phyloP scores from a whole-genome alignment of 1,140 invertebrate species.

The Mizuhopecten yessoensis region DNA sequence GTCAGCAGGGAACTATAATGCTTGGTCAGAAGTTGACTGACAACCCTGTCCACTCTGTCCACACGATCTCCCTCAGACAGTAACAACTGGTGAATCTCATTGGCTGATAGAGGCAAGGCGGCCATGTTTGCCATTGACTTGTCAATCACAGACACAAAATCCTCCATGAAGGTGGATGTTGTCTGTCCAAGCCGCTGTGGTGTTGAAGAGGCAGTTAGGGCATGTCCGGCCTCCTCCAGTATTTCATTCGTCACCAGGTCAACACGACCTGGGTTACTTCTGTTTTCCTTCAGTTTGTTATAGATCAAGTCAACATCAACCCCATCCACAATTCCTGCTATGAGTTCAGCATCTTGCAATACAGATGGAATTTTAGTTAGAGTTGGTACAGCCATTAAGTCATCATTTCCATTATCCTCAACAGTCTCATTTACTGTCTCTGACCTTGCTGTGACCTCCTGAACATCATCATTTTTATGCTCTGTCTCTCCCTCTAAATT shows the following conservation, averaged over 20 bases:
- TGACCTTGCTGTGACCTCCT: neutral
- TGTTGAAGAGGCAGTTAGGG: neutral
- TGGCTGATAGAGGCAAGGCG: slow-evolving; percentile 55
- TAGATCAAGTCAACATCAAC: slow-evolving; percentile 67
- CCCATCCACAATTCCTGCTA: slow-evolving; percentile 67
- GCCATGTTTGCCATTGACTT: slow-evolving; percentile 59
- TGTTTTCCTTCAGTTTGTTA: slow-evolving; percentile 68
- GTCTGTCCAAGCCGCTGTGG: neutral
- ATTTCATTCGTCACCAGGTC: slow-evolving; percentile 74
- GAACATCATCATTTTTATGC: neutral
- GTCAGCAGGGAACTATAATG: slow-evolving; percentile 45
- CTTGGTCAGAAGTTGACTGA: slow-evolving; percentile 50
- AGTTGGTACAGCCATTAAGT: neutral
- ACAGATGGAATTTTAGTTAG: slow-evolving; percentile 70
- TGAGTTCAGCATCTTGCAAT: slow-evolving; percentile 71
- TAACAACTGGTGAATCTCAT: slow-evolving; percentile 68
- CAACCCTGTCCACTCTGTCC: slow-evolving; percentile 64
- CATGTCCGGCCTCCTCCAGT: slow-evolving; percentile 54
- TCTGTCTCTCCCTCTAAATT: neutral
- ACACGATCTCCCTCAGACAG: slow-evolving; percentile 53
- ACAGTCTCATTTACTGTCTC: neutral
- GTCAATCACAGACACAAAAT: slow-evolving; percentile 71
- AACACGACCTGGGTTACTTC: slow-evolving; percentile 71
- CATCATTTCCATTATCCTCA: slow-evolving; percentile 12
- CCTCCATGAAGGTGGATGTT: slow-evolving; percentile 49